Percentiles rank a stretch among this genome's conserved stretches.
Conservation (phyloP, 2,888 invertebrate genomes). For the Caradrina clavipalpis region DNA sequence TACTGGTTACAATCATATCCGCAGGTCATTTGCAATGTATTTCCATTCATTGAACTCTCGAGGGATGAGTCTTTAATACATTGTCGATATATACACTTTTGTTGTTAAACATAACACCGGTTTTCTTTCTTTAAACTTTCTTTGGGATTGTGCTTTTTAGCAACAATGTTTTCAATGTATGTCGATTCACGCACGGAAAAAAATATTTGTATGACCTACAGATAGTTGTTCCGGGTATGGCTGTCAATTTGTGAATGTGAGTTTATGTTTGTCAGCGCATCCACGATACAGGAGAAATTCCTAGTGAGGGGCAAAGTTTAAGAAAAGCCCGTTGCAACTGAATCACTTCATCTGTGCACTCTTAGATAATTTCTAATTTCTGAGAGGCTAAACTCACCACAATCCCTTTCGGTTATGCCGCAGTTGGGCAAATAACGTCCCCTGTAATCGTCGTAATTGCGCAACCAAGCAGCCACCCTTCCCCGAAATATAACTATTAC, state of each 20-base stretch:
- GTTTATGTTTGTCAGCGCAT: too few species aligned
- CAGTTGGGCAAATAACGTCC: constrained; percentile 71
- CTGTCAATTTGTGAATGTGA: too few species aligned
- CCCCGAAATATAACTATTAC: constrained; percentile 87
- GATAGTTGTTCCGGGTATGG: too few species aligned
- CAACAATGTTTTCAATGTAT: too few species aligned
- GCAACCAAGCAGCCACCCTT: constrained; percentile 80
- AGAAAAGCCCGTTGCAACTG: not conserved
- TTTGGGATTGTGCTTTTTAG: too few species aligned
- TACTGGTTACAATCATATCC: constrained; percentile 33
- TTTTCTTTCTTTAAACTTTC: too few species aligned
- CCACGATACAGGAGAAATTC: too few species aligned
- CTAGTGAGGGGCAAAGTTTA: too few species aligned
- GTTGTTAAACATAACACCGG: not conserved
- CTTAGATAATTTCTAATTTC: constrained; percentile 45
- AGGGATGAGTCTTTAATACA: constrained; percentile 1
- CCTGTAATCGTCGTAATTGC: constrained; percentile 77
- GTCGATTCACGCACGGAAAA: too few species aligned
- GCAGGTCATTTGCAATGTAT: constrained; percentile 37
- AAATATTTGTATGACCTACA: too few species aligned
- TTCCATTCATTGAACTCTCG: constrained; percentile 29
- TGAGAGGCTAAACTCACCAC: constrained; percentile 54
- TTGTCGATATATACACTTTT: not conserved
- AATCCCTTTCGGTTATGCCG: constrained; percentile 63
- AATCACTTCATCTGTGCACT: constrained; percentile 30